phyloP scores from a whole-genome alignment of 2,797 vertebrate genomes.

The Remorina albescens region DNA sequence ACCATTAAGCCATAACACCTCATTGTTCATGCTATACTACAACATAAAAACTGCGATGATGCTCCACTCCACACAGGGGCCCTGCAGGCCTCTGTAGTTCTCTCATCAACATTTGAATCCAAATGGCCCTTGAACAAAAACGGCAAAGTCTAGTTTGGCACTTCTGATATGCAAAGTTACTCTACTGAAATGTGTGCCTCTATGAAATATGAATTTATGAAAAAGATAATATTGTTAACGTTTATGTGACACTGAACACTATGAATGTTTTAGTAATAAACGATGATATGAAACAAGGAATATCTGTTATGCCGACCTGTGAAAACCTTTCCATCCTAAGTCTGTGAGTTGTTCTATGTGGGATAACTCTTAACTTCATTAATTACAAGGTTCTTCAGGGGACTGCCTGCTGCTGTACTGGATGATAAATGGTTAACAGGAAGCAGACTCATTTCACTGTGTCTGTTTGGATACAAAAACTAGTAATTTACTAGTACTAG shows the following conservation, averaged over 20 bases:
- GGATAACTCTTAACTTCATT: background rate
- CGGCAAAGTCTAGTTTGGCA: slow-evolving; percentile 33
- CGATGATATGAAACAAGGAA: background rate
- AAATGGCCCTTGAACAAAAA: slow-evolving; percentile 15
- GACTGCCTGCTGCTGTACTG: slow-evolving; percentile 20
- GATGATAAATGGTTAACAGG: slow-evolving; percentile 10
- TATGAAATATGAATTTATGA: background rate
- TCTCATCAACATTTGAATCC: slow-evolving; percentile 24
- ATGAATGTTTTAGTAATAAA: background rate
- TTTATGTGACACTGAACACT: slow-evolving; percentile 10
- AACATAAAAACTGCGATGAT: slow-evolving; percentile 45
- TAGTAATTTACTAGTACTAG: slow-evolving; percentile 27
- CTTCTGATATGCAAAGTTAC: slow-evolving; percentile 39
- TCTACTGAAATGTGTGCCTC: background rate
- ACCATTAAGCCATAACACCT: slow-evolving; percentile 61
- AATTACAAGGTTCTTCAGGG: slow-evolving; percentile 2
- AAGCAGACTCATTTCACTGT: slow-evolving; percentile 19
- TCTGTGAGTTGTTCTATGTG: slow-evolving; percentile 5
- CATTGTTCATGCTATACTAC: slow-evolving; percentile 47
- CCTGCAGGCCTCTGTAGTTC: slow-evolving; percentile 44
- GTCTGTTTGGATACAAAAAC: slow-evolving; percentile 22
- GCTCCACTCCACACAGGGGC: slow-evolving; percentile 62
- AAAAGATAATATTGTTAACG: background rate
- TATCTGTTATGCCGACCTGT: background rate
- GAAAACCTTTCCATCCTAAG: background rate